phyloP scores from a whole-genome alignment of 92 coral and sea anemone genomes.

The Epizoanthus scotinus region DNA sequence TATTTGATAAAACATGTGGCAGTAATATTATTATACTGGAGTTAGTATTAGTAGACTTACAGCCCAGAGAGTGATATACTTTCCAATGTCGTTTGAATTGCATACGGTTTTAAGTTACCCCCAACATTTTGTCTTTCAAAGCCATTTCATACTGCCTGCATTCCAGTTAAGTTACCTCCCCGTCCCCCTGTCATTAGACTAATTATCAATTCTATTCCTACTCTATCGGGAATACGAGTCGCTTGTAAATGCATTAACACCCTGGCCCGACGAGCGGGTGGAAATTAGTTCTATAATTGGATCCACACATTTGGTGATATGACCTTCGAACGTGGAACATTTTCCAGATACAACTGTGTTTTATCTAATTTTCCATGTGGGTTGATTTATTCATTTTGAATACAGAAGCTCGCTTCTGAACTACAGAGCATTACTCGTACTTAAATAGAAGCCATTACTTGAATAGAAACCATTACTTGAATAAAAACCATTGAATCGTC shows the following conservation, averaged over 20 bases:
- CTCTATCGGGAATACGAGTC: slow-evolving; percentile 4
- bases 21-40: too few species aligned
- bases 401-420: not conserved
- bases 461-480: slow-evolving; percentile 1
- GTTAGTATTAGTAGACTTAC: too few species aligned
- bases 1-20: too few species aligned
- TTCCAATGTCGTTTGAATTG: too few species aligned
- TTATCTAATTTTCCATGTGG: not conserved
- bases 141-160: too few species aligned
- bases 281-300: not conserved
- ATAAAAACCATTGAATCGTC: not conserved
- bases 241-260: slow-evolving; percentile 24
- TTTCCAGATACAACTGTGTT: too few species aligned
- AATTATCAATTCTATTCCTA: not conserved
- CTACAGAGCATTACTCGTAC: not conserved
- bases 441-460: not conserved
- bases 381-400: not conserved
- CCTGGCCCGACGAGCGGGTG: not conserved
- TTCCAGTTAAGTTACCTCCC: too few species aligned
- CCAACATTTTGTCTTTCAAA: too few species aligned
- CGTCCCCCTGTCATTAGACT: not conserved
- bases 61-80: too few species aligned
- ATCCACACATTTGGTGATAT: not conserved
- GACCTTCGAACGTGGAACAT: not conserved
- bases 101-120: too few species aligned